Conservation (phyloP, 2,888 invertebrate species). For the Ophonus ardosiacus region DNA sequence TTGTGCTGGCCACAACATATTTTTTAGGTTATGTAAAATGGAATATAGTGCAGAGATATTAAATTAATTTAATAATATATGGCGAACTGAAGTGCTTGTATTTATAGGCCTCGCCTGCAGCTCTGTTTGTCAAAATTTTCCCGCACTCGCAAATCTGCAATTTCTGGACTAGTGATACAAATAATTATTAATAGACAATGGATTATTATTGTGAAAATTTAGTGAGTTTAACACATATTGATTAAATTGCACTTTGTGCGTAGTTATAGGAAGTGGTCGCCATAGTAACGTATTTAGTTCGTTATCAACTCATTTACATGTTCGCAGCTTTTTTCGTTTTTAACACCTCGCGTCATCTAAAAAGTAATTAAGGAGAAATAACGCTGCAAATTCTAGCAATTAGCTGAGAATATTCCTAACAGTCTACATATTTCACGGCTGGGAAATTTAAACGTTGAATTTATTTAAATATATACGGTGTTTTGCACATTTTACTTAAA, state of each 20-base stretch:
- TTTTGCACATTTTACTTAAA: no score
- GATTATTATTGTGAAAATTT: background rate
- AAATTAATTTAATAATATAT: no score
- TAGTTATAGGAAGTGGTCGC: slow-evolving; percentile 16
- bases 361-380: slow-evolving; percentile 41
- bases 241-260: slow-evolving; percentile 23
- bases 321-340: slow-evolving; percentile 35
- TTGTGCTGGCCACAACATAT: no score
- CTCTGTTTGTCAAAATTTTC: no score
- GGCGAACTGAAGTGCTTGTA: no score
- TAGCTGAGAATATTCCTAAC: slow-evolving; percentile 5
- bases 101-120: no score
- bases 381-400: slow-evolving; percentile 5
- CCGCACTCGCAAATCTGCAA: no score
- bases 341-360: slow-evolving; percentile 11
- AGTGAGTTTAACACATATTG: slow-evolving; percentile 2
- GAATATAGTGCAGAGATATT: no score
- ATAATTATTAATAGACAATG: background rate
- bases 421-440: background rate
- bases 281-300: slow-evolving; percentile 36
- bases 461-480: background rate
- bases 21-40: no score
- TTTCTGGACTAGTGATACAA: no score
- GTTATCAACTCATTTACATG: slow-evolving; percentile 38
- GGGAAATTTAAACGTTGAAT: background rate